Conservation (phyloP, 2,797 vertebrate genomes). For the Knipowitschia caucasica region DNA sequence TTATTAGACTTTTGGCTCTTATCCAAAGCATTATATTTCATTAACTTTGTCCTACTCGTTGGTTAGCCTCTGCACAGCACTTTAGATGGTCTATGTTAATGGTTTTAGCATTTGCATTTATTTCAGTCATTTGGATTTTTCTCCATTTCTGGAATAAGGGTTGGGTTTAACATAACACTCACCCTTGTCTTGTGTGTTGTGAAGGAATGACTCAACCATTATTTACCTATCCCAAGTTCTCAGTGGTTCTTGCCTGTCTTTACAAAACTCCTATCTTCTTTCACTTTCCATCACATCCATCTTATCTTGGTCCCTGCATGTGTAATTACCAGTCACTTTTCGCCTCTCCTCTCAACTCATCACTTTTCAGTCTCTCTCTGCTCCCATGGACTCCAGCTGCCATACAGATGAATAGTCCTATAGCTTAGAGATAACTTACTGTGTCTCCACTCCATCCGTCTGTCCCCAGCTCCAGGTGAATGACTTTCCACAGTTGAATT, state of each 20-base stretch:
- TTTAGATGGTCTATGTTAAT: constrained; percentile 24
- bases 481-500: constrained; percentile 10
- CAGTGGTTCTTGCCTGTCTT: constrained; percentile 18
- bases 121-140: constrained; percentile 11
- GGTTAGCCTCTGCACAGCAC: constrained; percentile 7
- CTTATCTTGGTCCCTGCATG: constrained; percentile 27
- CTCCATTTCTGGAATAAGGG: neutral
- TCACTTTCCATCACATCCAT: constrained; percentile 13
- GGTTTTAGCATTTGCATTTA: constrained; percentile 28
- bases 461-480: constrained; percentile 15
- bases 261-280: constrained; percentile 28
- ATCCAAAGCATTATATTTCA: constrained; percentile 25
- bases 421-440: constrained; percentile 23
- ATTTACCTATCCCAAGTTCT: constrained; percentile 30
- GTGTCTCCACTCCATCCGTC: constrained; percentile 27
- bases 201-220: constrained; percentile 29
- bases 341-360: constrained; percentile 5
- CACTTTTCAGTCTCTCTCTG: constrained; percentile 4
- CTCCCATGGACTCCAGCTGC: constrained; percentile 14
- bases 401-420: constrained; percentile 26
- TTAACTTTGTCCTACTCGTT: constrained; percentile 21
- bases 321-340: constrained; percentile 27
- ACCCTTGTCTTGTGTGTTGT: neutral
- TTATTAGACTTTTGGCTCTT: constrained; percentile 15
- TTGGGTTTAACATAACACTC: neutral